phyloP scores from a whole-genome alignment of 2,888 invertebrate species.

The Carterocephalus palaemon region DNA sequence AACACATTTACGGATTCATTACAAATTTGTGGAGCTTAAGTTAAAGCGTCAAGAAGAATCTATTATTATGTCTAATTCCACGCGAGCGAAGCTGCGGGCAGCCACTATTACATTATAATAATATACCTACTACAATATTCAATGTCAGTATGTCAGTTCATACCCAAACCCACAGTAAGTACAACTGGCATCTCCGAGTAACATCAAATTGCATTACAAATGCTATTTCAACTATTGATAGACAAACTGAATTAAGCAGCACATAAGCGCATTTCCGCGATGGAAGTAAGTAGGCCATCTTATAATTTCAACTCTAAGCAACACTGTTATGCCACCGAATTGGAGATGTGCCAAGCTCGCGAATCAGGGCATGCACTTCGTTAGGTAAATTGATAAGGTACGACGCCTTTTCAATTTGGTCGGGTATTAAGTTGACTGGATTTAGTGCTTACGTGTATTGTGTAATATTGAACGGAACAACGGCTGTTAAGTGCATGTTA shows the following conservation, averaged over 20 bases:
- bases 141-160: too few species aligned
- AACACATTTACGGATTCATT: too few species aligned
- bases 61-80: too few species aligned
- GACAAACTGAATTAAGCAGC: conserved; percentile 2
- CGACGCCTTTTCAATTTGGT: conserved; percentile 39
- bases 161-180: too few species aligned
- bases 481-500: too few species aligned
- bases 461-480: too few species aligned
- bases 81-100: too few species aligned
- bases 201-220: not conserved
- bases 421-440: conserved; percentile 10
- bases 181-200: too few species aligned
- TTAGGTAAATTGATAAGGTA: conserved; percentile 46
- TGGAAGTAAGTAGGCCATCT: conserved; percentile 37
- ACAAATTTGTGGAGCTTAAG: too few species aligned
- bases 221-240: conserved; percentile 3
- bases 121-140: too few species aligned
- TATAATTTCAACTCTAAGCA: conserved; percentile 39
- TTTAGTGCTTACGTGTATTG: not conserved
- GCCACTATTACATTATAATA: too few species aligned
- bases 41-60: too few species aligned
- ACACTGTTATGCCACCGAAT: conserved; percentile 28
- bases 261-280: conserved; percentile 13
- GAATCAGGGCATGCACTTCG: conserved; percentile 43
- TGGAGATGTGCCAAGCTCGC: conserved; percentile 39